Base-by-base conservation (phyloP, 2,888 invertebrate species). In the Scaptomyza reducta region DNA sequence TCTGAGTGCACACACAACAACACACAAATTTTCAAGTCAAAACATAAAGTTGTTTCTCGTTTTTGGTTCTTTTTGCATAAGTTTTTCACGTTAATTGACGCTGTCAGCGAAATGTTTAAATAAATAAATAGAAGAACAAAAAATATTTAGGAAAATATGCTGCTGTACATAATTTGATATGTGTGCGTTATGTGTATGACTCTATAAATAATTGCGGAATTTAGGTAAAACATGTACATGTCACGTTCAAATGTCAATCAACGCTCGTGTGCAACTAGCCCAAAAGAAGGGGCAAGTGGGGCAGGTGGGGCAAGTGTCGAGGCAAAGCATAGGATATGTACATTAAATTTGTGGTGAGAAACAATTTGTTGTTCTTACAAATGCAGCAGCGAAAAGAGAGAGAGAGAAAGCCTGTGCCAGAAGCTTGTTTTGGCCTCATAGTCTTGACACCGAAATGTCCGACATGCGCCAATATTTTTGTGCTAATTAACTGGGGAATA, bases 201-300 rank as follows among this genome's bases (percentile, higher is more conserved):
- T 73, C 78, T 79, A 79, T 75, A 88, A 84, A 84, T 84, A 88
- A 86, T 84, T 68, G 66, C 69, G 88, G 88, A 79, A 84, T 84
- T 88, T 84, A 70, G 84, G 84, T 86, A 88, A 83, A 82, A 83
- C 88, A 83, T 84, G 88, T 84, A 65, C 86, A 84, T 82, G 84
- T 84, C 84, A 84, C 84, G 84, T 86, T 84, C 84, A 79, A 79
- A 72, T 84, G 88, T 79, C 88, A 84, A 84, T 88, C 84, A 84
- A 64, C 56, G 42, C 60, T 46, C 7, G 35, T 13, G 55, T 51
- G 33, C 22, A 49, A 33, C n/a, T 33, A 31, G 42, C 58, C 41
- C 13, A n/a, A 5, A 13, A 18, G n/a, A 22, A n/a, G 22, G 14
- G 40, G 40, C 14, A 41, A 27, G 45, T 57, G 31, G 16, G 35